These are phyloP conservation scores for Alloplasta piceator DNA, from an alignment of 2,888 invertebrate species.

Conservation along the genomic window DNA sequence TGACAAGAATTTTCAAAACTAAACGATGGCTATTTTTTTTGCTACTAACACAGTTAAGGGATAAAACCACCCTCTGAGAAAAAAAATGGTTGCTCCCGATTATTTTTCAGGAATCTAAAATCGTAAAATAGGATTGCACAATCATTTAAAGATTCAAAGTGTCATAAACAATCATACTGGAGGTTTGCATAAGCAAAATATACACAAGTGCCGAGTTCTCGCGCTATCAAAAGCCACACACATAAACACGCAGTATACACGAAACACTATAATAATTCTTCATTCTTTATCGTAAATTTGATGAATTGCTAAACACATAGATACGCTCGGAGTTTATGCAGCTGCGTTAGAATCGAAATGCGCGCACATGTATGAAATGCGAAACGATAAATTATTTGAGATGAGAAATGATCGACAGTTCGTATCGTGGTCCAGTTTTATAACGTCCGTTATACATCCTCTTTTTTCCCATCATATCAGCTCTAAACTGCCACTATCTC, in stretches of 20 bases:
- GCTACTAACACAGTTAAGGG: too few species aligned
- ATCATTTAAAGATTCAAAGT: too few species aligned
- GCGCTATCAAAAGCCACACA: constrained; percentile 25
- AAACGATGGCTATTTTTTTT: too few species aligned
- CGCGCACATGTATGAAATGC: constrained; percentile 37
- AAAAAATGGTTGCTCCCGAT: too few species aligned
- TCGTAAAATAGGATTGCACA: too few species aligned
- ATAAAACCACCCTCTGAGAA: too few species aligned
- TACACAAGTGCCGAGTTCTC: background rate
- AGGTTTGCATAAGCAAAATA: constrained; percentile 25
- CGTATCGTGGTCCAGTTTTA: constrained; percentile 66
- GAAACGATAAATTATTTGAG: constrained; percentile 67
- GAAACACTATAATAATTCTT: constrained; percentile 30
- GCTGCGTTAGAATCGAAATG: constrained; percentile 35
- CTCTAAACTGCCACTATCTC: background rate
- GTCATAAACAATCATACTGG: background rate
- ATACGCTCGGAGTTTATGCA: constrained; percentile 40
- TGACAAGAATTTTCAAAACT: too few species aligned
- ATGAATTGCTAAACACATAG: constrained; percentile 47
- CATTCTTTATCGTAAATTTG: constrained; percentile 44
- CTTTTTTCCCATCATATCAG: background rate
- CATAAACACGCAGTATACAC: background rate
- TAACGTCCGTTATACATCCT: constrained; percentile 3
- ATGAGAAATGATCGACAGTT: constrained; percentile 64
- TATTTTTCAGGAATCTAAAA: too few species aligned